Conservation (phyloP, 1,140 invertebrate genomes). For the Gryon sp. region DNA sequence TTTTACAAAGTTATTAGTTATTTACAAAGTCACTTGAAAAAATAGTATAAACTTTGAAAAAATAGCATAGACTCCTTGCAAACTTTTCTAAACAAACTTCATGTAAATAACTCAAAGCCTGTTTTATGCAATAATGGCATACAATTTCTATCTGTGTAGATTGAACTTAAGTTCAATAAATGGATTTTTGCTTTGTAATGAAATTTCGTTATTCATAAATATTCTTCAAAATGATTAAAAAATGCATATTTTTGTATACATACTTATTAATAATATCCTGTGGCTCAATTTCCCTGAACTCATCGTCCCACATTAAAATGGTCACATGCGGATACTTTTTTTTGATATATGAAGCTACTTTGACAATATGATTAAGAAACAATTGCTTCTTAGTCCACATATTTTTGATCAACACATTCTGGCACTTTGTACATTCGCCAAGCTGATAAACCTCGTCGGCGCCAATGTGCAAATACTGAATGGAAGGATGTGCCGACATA, state of each 20-base stretch:
- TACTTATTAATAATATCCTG: conserved; percentile 79
- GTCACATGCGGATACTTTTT: conserved; percentile 82
- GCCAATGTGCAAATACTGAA: conserved; percentile 88
- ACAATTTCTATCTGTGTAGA: no score
- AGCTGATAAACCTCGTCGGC: conserved; percentile 92
- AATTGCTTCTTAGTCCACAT: conserved; percentile 80
- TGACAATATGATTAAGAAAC: conserved; percentile 86
- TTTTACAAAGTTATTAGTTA: no score
- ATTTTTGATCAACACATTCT: conserved; percentile 78
- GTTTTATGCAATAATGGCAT: no score
- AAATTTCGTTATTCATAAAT: no score
- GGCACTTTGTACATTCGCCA: conserved; percentile 88
- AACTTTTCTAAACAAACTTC: no score
- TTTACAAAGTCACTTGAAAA: no score
- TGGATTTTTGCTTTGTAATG: no score
- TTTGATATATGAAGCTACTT: conserved; percentile 82
- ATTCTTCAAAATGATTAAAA: not conserved
- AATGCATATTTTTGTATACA: not conserved
- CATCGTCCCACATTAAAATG: conserved; percentile 96
- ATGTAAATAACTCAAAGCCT: no score
- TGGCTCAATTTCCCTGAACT: conserved; percentile 87
- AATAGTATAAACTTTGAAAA: no score
- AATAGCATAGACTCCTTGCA: no score
- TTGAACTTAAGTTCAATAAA: no score
- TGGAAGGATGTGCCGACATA: conserved; percentile 80